These are phyloP conservation scores for Scaptomyza tumidula DNA, from an alignment of 2,888 invertebrate species.

Conservation along the genomic window DNA sequence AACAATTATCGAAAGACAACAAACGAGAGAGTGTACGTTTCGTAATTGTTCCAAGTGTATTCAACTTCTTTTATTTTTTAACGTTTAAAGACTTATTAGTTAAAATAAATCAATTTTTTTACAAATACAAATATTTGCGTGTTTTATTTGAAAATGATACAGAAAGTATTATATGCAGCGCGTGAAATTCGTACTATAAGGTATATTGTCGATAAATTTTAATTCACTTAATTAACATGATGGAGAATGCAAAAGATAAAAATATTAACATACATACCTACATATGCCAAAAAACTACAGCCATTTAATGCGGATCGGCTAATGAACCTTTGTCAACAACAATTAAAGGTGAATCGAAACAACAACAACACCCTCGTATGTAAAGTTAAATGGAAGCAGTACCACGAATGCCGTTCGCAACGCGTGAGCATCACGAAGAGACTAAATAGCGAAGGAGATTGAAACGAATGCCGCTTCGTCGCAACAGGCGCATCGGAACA, in stretches of 20 bases:
- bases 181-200: too few species aligned
- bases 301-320: conserved; percentile 1
- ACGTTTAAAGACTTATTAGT: background rate
- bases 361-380: conserved; percentile 18
- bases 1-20: background rate
- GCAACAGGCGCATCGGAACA: conserved; percentile 22
- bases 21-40: background rate
- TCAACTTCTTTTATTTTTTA: too few species aligned
- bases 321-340: background rate
- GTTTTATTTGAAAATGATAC: too few species aligned
- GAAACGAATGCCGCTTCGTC: conserved; percentile 33
- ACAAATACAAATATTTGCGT: too few species aligned
- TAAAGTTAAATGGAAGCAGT: conserved; percentile 2
- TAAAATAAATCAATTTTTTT: background rate
- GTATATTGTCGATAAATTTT: too few species aligned
- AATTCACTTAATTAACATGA: too few species aligned
- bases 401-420: conserved; percentile 49
- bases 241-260: background rate
- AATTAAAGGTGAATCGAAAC: background rate
- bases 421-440: conserved; percentile 76
- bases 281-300: background rate
- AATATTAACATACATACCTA: too few species aligned
- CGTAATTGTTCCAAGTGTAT: background rate
- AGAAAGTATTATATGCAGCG: too few species aligned
- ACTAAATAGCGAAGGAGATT: conserved; percentile 52